Conservation (phyloP, 2,113 vertebrate genomes). For the Gnathonemus echidnorhynchus region DNA sequence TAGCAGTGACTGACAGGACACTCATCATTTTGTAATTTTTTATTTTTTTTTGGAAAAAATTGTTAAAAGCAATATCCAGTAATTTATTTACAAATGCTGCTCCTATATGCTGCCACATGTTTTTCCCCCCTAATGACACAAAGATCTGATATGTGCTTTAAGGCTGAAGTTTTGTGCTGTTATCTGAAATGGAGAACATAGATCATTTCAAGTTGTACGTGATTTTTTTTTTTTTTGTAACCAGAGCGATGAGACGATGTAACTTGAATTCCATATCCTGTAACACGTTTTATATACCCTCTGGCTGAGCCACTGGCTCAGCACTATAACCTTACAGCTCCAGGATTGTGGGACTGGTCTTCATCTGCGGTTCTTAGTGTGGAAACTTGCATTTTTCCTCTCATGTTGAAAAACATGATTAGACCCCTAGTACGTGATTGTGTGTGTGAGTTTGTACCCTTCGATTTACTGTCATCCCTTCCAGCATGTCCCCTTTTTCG, state of each 20-base stretch:
- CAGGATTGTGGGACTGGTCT: not conserved
- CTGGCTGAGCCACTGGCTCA: not conserved
- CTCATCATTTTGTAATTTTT: too few species aligned
- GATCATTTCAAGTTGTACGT: not conserved
- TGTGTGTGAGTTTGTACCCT: not conserved
- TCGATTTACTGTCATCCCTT: not conserved
- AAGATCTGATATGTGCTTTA: not conserved
- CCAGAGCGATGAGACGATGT: not conserved
- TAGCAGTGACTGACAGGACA: too few species aligned
- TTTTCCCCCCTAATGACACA: not conserved
- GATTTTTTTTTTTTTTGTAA: not conserved
- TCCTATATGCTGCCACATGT: not conserved
- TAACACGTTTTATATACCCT: not conserved
- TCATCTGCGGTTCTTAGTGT: not conserved
- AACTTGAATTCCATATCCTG: not conserved
- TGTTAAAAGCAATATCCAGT: not conserved
- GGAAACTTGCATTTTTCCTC: not conserved
- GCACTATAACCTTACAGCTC: not conserved
- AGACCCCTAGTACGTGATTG: not conserved
- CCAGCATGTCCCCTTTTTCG: not conserved
- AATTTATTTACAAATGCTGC: not conserved
- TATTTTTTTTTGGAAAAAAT: too few species aligned
- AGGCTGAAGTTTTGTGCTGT: not conserved
- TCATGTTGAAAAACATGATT: not conserved
- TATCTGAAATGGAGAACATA: not conserved